Evolutionary conservation across 1,140 invertebrate genomes (phyloP).

Genomic region (Hycleus phaleratus): DNA sequence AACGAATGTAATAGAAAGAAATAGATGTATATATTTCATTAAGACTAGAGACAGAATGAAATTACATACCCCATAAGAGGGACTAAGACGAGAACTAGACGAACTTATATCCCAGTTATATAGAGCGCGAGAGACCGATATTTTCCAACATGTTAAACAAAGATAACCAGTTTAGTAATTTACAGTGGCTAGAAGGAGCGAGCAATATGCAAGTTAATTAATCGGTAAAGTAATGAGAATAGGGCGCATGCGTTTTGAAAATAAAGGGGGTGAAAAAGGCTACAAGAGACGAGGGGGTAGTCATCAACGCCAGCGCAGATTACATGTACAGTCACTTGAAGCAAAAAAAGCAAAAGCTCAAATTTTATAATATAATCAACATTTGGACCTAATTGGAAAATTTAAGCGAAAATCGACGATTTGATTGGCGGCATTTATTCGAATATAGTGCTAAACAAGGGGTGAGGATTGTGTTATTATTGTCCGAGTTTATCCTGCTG

Average conservation of each 20-base stretch:
- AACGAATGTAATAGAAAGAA: constrained; percentile 24
- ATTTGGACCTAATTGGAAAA: too few relatives aligned
- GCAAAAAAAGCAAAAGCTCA: constrained; percentile 16
- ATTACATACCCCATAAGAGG: constrained; percentile 40
- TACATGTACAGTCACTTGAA: constrained; percentile 27
- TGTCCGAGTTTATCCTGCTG: too few relatives aligned
- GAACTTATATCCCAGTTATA: constrained; percentile 17
- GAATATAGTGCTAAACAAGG: too few relatives aligned
- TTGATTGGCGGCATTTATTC: too few relatives aligned
- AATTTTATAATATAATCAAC: constrained; percentile 16
- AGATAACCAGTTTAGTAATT: constrained; percentile 25
- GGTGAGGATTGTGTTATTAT: too few relatives aligned
- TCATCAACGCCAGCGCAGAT: constrained; percentile 40
- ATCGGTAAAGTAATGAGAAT: constrained; percentile 42
- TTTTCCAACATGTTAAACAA: background rate
- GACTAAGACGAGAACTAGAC: constrained; percentile 29
- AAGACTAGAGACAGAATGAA: constrained; percentile 41
- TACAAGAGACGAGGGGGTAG: constrained; percentile 18
- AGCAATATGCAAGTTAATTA: constrained; percentile 44
- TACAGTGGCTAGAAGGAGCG: constrained; percentile 38
- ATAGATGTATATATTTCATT: constrained; percentile 38
- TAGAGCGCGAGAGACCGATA: constrained; percentile 22
- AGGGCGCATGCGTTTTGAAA: constrained; percentile 34
- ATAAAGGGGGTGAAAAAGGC: too few relatives aligned
- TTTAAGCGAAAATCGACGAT: too few relatives aligned